Conservation (phyloP, 2,888 invertebrate genomes). For the Hofmannophila pseudospretella region DNA sequence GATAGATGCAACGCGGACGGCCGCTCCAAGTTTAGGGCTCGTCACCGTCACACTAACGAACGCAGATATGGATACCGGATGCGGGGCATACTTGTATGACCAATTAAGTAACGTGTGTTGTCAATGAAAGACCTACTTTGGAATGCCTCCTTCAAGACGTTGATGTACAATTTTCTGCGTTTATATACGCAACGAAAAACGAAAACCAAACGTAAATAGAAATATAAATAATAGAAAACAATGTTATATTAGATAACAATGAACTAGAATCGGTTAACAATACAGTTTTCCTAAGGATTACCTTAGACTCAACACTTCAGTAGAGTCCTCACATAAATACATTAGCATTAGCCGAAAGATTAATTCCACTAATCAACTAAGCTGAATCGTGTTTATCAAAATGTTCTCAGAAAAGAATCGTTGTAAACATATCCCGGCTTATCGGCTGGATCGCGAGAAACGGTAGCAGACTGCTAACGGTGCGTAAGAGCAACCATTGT, state of each 20-base stretch:
- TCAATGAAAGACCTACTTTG: neutral
- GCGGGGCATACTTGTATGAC: constrained; percentile 17
- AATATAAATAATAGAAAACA: no score
- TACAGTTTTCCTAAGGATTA: no score
- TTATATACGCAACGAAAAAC: no score
- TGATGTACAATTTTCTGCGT: no score
- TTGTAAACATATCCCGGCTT: constrained; percentile 23
- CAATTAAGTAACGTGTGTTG: constrained; percentile 21
- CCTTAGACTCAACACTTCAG: no score
- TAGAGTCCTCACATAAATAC: no score
- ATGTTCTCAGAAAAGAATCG: constrained; percentile 1
- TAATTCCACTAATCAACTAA: neutral
- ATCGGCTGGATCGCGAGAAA: constrained; percentile 44
- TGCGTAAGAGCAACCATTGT: constrained; percentile 25
- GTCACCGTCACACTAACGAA: constrained; percentile 37
- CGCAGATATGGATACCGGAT: constrained; percentile 43
- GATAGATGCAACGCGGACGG: constrained; percentile 32
- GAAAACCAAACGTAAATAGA: no score
- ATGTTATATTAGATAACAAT: neutral
- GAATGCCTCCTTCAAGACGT: no score
- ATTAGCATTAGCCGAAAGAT: no score
- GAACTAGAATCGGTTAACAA: neutral
- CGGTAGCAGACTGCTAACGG: constrained; percentile 46
- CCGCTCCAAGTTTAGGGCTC: constrained; percentile 38
- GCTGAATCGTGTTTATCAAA: constrained; percentile 2